phyloP scores from a whole-genome alignment of 2,113 vertebrate species.

The Pica pica region DNA sequence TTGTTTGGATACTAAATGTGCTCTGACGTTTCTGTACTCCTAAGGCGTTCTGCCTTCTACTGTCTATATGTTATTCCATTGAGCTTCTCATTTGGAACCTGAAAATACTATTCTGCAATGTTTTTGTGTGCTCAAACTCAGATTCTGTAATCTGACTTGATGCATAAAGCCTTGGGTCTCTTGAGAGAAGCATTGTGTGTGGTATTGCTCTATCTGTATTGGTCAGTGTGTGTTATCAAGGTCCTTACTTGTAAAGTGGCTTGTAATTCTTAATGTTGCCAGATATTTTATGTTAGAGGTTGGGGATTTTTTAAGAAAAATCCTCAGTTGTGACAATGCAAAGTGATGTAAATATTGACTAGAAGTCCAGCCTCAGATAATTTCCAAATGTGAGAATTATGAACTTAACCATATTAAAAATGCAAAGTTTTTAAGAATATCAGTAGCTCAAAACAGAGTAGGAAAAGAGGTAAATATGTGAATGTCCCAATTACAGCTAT shows the following conservation, averaged over 20 bases:
- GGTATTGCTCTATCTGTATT: not conserved
- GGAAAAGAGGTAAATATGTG: not conserved
- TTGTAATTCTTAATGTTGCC: not conserved
- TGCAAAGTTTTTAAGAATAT: not conserved
- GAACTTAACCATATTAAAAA: not conserved
- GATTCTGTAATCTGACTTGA: not conserved
- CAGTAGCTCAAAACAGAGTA: not conserved
- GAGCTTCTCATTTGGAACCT: not conserved
- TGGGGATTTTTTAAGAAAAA: not conserved
- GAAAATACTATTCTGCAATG: not conserved
- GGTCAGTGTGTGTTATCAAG: not conserved
- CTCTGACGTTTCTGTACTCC: not conserved
- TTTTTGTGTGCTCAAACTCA: not conserved
- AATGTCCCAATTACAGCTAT: not conserved
- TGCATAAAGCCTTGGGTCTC: not conserved
- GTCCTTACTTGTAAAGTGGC: not conserved
- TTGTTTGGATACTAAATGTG: not conserved
- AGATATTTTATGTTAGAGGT: not conserved
- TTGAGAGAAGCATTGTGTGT: fast-evolving
- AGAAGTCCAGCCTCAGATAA: not conserved
- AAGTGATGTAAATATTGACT: not conserved
- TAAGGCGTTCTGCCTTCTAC: not conserved
- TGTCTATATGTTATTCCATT: not conserved
- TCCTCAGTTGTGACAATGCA: not conserved
- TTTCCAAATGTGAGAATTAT: not conserved